A percentile compares a stretch with the other conserved stretches of the same genome.
Evolutionary conservation across 1,140 invertebrate genomes (phyloP).

Genomic region (Dreissena rostriformis): DNA sequence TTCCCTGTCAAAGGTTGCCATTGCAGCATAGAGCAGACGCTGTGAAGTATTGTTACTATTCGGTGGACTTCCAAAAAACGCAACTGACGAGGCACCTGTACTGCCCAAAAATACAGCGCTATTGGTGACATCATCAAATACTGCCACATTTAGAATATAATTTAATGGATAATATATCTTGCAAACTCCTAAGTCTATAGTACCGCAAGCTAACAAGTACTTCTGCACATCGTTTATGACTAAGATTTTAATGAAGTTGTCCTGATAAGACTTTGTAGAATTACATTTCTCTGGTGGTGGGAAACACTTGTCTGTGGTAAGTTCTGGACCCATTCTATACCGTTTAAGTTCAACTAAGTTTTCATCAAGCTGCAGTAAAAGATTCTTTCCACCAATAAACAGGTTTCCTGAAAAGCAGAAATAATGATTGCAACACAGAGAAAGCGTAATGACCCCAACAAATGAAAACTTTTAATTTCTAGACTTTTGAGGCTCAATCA

Average conservation of each 20-base stretch:
- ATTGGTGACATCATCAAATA: conserved; percentile 7
- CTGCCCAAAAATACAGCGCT: conserved; percentile 58
- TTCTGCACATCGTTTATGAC: conserved; percentile 52
- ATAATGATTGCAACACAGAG: not conserved
- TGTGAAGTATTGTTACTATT: not conserved
- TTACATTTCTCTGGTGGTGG: conserved; percentile 12
- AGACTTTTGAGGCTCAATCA: too few relatives aligned
- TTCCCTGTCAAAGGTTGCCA: conserved; percentile 60
- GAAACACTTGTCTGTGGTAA: conserved; percentile 51
- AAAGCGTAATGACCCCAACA: too few relatives aligned
- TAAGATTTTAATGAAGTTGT: conserved; percentile 57
- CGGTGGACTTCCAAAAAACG: conserved; percentile 40
- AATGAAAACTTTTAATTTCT: too few relatives aligned
- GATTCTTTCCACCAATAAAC: conserved; percentile 60
- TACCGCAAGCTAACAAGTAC: conserved; percentile 60
- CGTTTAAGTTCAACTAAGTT: conserved; percentile 36
- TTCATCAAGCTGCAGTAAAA: conserved; percentile 46
- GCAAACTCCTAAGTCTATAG: conserved; percentile 56
- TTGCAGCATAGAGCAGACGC: conserved; percentile 57
- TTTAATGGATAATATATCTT: conserved; percentile 47
- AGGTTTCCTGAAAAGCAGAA: conserved; percentile 22
- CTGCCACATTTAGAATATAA: conserved; percentile 32
- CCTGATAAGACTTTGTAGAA: not conserved
- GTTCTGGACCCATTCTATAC: conserved; percentile 28
- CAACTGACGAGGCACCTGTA: conserved; percentile 51